phyloP scores from a whole-genome alignment of 2,888 invertebrate genomes.

The Athrips mouffetella region DNA sequence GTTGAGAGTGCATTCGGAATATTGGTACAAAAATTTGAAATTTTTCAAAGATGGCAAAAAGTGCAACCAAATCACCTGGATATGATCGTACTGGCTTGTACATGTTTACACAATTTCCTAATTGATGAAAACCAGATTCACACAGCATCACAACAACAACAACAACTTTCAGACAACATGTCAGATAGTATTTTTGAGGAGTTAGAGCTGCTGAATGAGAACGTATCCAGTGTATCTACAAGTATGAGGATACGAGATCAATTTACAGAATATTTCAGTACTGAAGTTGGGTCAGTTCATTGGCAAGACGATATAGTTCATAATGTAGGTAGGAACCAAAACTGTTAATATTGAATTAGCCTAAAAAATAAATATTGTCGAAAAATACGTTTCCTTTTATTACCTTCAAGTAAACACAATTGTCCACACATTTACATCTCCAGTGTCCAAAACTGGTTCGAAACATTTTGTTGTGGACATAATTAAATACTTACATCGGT shows the following conservation, averaged over 20 bases:
- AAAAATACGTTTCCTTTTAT: too few species aligned
- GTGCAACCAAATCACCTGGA: slow-evolving; percentile 19
- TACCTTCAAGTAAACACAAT: too few species aligned
- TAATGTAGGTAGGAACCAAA: too few species aligned
- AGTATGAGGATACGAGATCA: neutral
- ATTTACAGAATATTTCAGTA: slow-evolving; percentile 23
- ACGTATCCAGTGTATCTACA: too few species aligned
- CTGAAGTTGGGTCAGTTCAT: slow-evolving; percentile 20
- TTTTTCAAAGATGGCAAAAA: slow-evolving; percentile 19
- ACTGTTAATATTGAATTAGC: too few species aligned
- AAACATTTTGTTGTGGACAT: too few species aligned
- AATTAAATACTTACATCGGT: too few species aligned
- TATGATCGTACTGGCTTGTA: slow-evolving; percentile 17
- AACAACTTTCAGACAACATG: slow-evolving; percentile 19
- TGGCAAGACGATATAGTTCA: slow-evolving; percentile 23
- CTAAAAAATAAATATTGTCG: too few species aligned
- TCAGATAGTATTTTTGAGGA: slow-evolving; percentile 16
- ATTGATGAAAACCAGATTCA: slow-evolving; percentile 17
- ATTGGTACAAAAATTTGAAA: slow-evolving; percentile 19
- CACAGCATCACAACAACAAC: too few species aligned
- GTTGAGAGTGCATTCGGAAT: slow-evolving; percentile 22
- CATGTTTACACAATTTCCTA: slow-evolving; percentile 21
- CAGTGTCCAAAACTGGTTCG: too few species aligned
- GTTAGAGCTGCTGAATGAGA: neutral
- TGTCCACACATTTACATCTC: too few species aligned